phyloP scores from a whole-genome alignment of 2,113 vertebrate genomes.

The Ondatra zibethicus region DNA sequence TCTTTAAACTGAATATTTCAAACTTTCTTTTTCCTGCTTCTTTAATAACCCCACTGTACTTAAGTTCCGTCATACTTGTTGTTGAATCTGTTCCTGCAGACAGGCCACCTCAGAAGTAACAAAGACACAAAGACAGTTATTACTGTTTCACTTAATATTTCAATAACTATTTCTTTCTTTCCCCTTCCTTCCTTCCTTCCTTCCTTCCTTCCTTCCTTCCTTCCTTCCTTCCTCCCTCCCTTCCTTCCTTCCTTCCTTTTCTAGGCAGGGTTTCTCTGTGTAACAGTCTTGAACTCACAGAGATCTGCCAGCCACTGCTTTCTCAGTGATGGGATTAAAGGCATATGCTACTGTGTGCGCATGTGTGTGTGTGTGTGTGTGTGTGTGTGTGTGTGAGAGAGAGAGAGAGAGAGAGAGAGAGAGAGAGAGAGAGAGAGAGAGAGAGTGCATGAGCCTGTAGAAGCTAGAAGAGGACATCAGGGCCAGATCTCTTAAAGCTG shows the following conservation, averaged over 20 bases:
- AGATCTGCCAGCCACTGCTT: background rate
- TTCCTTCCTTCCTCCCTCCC: accelerated
- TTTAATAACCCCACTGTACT: constrained; percentile 7
- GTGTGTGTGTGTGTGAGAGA: background rate
- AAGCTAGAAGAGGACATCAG: background rate
- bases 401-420: too few species aligned
- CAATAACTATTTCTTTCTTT: background rate
- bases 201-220: accelerated
- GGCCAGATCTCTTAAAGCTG: background rate
- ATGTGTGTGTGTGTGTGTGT: background rate
- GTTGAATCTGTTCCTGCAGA: background rate
- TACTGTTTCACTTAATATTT: background rate
- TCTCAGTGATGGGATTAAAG: background rate
- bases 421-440: too few species aligned
- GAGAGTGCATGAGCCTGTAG: background rate
- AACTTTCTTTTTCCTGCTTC: background rate
- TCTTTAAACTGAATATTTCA: constrained; percentile 41
- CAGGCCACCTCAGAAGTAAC: background rate
- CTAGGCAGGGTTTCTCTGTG: background rate
- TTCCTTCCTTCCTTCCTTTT: too few species aligned
- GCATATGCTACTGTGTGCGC: background rate
- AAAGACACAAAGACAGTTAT: background rate
- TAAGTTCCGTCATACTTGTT: background rate
- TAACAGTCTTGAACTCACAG: background rate
- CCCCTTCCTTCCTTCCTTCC: too few species aligned